phyloP scores from a whole-genome alignment of 2,888 invertebrate species.

The Prosopocoilus inquinatus region DNA sequence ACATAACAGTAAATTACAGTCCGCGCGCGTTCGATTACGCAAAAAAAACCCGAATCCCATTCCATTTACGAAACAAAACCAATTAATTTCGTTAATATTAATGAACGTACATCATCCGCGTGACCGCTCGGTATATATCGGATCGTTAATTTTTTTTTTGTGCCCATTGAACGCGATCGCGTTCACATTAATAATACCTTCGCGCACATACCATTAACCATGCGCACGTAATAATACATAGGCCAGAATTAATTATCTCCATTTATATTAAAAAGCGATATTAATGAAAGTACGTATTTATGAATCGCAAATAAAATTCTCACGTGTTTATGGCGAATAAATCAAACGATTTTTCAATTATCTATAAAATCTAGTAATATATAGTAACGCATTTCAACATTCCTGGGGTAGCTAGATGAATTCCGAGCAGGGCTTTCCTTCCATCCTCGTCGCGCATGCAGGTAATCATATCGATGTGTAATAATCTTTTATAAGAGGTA shows the following conservation, averaged over 20 bases:
- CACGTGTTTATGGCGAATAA: slow-evolving; percentile 34
- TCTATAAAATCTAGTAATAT: slow-evolving; percentile 36
- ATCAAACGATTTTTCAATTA: slow-evolving; percentile 37
- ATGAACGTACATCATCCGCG: neutral
- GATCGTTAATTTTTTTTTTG: neutral
- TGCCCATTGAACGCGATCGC: slow-evolving; percentile 2
- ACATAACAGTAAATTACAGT: too few species aligned
- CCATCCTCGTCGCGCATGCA: neutral
- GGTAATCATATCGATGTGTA: slow-evolving; percentile 1
- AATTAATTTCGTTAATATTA: neutral
- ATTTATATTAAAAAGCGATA: slow-evolving; percentile 19
- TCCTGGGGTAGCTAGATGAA: slow-evolving; percentile 16
- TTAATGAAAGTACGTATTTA: slow-evolving; percentile 30
- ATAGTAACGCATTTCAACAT: slow-evolving; percentile 35
- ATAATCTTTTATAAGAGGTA: slow-evolving; percentile 4
- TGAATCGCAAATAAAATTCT: slow-evolving; percentile 34
- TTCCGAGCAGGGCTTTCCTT: neutral
- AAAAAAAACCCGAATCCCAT: too few species aligned
- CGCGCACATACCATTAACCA: slow-evolving; percentile 3
- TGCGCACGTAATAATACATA: slow-evolving; percentile 3
- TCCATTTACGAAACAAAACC: too few species aligned
- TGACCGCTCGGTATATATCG: neutral
- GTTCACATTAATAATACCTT: slow-evolving; percentile 1
- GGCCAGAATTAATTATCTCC: slow-evolving; percentile 2
- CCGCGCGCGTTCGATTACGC: too few species aligned